A percentile compares a stretch with the other conserved stretches of the same genome.
Evolutionary conservation across 2,797 vertebrate genomes (phyloP).

Genomic region (Sebastiscus albofasciatus): DNA sequence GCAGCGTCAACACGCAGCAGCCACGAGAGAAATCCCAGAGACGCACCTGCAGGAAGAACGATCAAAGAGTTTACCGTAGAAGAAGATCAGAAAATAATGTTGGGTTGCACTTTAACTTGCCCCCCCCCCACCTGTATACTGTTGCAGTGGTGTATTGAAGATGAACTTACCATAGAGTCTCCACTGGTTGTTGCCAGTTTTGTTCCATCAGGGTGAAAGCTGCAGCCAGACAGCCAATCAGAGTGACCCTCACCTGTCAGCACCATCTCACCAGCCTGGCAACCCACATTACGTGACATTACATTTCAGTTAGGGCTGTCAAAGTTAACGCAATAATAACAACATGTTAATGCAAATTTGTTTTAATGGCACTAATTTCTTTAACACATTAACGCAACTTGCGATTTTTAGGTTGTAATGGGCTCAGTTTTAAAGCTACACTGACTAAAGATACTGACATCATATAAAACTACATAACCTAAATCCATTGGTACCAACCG

Average conservation of each 20-base stretch:
- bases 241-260: conserved; percentile 86
- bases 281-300: conserved; percentile 3
- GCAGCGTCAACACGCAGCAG: conserved; percentile 23
- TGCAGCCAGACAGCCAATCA: conserved; percentile 88
- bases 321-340: too few relatives aligned
- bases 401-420: too few relatives aligned
- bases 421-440: too few relatives aligned
- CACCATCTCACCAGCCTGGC: conserved; percentile 74
- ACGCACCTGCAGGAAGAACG: conserved; percentile 33
- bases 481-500: too few relatives aligned
- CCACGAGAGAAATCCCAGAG: conserved; percentile 57
- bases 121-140: not conserved
- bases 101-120: not conserved
- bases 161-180: conserved; percentile 47
- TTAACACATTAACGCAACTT: too few relatives aligned
- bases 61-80: not conserved
- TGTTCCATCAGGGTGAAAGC: conserved; percentile 87
- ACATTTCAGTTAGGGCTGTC: not conserved
- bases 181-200: conserved; percentile 83
- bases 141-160: accelerated
- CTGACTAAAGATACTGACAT: too few relatives aligned
- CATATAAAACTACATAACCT: too few relatives aligned
- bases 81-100: not conserved
- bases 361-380: too few relatives aligned
- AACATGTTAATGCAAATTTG: too few relatives aligned